A percentile compares a stretch with the other conserved stretches of the same genome.
Conservation (phyloP, 2,113 vertebrate species). For the Stercorarius parasiticus region DNA sequence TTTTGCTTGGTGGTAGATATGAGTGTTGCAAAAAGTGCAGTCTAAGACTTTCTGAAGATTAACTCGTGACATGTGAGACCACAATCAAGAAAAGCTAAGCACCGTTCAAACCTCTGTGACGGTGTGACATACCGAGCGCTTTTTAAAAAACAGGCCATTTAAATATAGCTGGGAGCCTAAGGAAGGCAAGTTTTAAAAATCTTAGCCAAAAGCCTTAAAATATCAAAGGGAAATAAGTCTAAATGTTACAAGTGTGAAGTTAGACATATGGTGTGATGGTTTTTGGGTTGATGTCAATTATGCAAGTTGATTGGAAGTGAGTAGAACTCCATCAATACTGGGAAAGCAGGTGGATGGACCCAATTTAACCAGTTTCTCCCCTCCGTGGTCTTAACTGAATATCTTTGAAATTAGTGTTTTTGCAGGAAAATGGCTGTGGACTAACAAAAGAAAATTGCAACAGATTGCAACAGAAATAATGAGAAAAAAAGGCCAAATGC, state of each 20-base stretch:
- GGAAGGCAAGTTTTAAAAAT: neutral
- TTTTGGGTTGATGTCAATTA: neutral
- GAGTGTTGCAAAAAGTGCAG: neutral
- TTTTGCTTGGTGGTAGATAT: neutral
- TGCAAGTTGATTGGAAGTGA: neutral
- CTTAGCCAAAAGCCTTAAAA: neutral
- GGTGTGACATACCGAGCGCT: neutral
- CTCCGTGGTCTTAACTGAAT: neutral
- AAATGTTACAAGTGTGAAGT: slow-evolving; percentile 11
- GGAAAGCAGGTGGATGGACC: neutral
- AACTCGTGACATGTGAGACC: neutral
- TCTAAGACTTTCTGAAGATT: neutral
- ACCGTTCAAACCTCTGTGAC: neutral
- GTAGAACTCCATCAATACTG: neutral
- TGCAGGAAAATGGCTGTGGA: neutral
- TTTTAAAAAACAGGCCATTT: slow-evolving; percentile 4
- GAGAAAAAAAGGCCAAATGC: neutral
- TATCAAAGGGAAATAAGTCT: neutral
- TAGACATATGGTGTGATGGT: neutral
- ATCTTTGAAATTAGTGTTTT: neutral
- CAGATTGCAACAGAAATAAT: neutral
- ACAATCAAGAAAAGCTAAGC: neutral
- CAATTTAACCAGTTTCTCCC: neutral
- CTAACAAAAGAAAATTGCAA: neutral
- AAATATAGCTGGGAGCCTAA: slow-evolving; percentile 30